These are phyloP conservation scores for Gracilinanus agilis DNA, from an alignment of 2,113 vertebrate genomes.

Conservation along the genomic window DNA sequence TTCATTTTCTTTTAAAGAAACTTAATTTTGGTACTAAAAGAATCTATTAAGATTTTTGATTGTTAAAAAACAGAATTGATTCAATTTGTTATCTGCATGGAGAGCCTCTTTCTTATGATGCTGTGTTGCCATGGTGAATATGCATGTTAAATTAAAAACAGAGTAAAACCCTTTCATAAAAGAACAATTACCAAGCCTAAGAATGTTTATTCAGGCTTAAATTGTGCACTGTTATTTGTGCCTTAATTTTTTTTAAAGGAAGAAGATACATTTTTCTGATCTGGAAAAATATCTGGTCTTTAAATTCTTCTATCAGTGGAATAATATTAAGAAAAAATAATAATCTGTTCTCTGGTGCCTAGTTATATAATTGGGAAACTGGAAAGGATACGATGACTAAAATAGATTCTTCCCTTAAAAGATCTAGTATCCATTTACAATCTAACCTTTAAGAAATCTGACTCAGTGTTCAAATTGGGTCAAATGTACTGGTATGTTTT, in stretches of 20 bases:
- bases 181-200: slow-evolving; percentile 57
- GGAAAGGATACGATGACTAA: slow-evolving; percentile 73
- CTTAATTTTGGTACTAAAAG: slow-evolving; percentile 55
- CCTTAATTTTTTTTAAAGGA: slow-evolving; percentile 64
- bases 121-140: slow-evolving; percentile 50
- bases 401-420: slow-evolving; percentile 63
- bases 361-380: slow-evolving; percentile 66
- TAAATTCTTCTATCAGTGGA: slow-evolving; percentile 45
- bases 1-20: slow-evolving; percentile 50
- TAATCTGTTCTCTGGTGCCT: slow-evolving; percentile 58
- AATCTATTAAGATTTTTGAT: slow-evolving; percentile 58
- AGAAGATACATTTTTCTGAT: slow-evolving; percentile 41
- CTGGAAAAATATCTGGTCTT: slow-evolving; percentile 58
- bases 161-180: slow-evolving; percentile 59
- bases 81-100: slow-evolving; percentile 58
- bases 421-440: slow-evolving; percentile 25
- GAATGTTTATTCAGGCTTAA: slow-evolving; percentile 71
- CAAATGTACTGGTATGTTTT: neutral
- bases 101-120: slow-evolving; percentile 59
- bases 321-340: slow-evolving; percentile 53
- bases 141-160: slow-evolving; percentile 50
- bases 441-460: slow-evolving; percentile 67
- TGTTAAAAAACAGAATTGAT: slow-evolving; percentile 59
- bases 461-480: slow-evolving; percentile 69
- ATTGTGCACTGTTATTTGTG: slow-evolving; percentile 58